Evolutionary conservation across 2,797 vertebrate genomes (phyloP), one percentile per base, ranked within the genome.

Genomic region (Nannoperca australis): DNA sequence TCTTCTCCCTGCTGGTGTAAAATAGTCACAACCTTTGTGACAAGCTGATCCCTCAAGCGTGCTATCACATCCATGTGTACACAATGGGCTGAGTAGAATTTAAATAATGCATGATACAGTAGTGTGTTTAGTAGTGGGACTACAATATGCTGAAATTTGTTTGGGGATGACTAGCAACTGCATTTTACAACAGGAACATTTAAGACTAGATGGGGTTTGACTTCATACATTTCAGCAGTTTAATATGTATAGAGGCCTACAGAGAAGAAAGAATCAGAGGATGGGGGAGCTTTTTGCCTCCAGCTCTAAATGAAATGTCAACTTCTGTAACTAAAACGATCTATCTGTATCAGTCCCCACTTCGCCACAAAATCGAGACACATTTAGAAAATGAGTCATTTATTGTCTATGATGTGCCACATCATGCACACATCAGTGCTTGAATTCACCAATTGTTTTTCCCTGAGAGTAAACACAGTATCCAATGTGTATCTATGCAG

Each of bases 221-320:
- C 58, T 77, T 83, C 24, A 63, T 61, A 64, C 59, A 63, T 64
- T 40, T 53, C 17, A 40, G 64, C 56, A 66, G 45, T 71, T 71
- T 68, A 63, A 82, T 58, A 59, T 80, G 81, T 42, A 76, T 60
- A 36, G 45, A 66, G n/a, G 18, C 14, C 60, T 34, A 64, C 13
- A 68, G 56, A 82, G 60, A 53, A 61, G 81, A 65, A 64, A 68
- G 2, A 76, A 55, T 53, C 7, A 30, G 44, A 50, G 49, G 51
- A 71, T 49, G 47, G 38, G 47, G 47, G 27, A 42, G 61, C 7
- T 61, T 69, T 79, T 79, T 51, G 30, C 61, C 70, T 78, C 22
- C 12, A 69, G 64, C 71, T 83, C 38, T 66, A 70, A 82, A 70
- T 81, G 64, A 84, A 84, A 83, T 73, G 77, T 85, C 88, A 83